Evolutionary conservation across 1,140 invertebrate genomes (phyloP), one percentile per base, ranked within the genome.

Genomic region (Heterodera carotae): DNA sequence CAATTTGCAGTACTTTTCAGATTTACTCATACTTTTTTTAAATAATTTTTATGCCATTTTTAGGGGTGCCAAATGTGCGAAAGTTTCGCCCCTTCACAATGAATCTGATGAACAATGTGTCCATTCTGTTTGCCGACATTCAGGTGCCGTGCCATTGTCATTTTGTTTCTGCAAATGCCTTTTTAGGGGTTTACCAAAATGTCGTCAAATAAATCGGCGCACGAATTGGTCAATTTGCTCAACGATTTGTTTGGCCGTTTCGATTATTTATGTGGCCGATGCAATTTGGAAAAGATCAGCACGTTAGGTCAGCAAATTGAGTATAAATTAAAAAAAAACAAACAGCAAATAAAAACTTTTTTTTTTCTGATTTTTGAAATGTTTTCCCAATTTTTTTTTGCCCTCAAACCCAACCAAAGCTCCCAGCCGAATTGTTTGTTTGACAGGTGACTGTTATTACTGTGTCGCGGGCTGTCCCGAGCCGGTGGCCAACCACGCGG

Each of bases 181-280:
- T 6, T 66, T 66, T 27, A 59, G 64, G 96, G 96, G 6, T 98
- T 98, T 88, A 98, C 96, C 0, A 93, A 92, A 85, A 98, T 98
- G 95, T 94, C 94, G 67, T 96, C 94, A 62, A 97, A 95, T 79
- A 98, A 98, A 83, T 90, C 89, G 72, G 89, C 90, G 10, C 88
- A 84, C 48, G 88, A 90, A 92, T 92, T 89, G 92, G 95, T 97
- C 0, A 92, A 93, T 88, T 93, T 97, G 77, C 90, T 98, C 2
- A 97, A 97, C 88, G 94, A 97, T 90, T 89, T 98, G 34, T 98
- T 98, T 89, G 95, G 96, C 85, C 90, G 95, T 74, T 98, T 98
- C 89, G 96, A 98, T 86, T 93, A 93, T 89, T 90, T 97, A 2
- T 97, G 96, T 81, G 87, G 83, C 25, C 81, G 87, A 36, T 88